Conservation (phyloP, 1,140 invertebrate species). For the Drosophila watanabei region DNA sequence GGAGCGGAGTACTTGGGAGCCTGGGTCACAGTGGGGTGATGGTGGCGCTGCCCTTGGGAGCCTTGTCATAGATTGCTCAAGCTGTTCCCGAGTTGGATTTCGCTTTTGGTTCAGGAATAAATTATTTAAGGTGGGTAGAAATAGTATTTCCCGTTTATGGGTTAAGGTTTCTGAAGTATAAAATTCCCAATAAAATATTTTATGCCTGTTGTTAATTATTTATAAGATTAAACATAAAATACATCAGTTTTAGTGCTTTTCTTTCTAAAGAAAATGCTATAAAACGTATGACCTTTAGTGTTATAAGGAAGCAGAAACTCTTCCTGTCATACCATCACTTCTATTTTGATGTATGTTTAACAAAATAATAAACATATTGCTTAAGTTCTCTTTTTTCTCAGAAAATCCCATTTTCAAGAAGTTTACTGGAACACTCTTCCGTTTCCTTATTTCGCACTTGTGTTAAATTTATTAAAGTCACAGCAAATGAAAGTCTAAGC, state of each 20-base stretch:
- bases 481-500: constrained; percentile 62
- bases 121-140: not conserved
- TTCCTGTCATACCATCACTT: not conserved
- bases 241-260: not conserved
- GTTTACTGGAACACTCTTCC: constrained; percentile 1
- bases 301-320: not conserved
- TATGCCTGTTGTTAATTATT: not conserved
- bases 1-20: constrained; percentile 16
- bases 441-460: constrained; percentile 29
- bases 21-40: not conserved
- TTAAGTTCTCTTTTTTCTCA: not conserved
- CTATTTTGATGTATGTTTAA: not conserved
- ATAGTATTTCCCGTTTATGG: not conserved
- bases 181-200: not conserved
- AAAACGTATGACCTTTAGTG: not conserved
- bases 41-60: constrained; percentile 28
- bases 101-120: not conserved
- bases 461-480: constrained; percentile 74
- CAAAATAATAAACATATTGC: not conserved
- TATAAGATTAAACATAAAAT: not conserved
- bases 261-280: not conserved
- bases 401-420: too few species aligned
- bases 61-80: constrained; percentile 43
- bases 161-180: not conserved
- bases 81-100: constrained; percentile 38